Evolutionary conservation across 2,113 vertebrate genomes (phyloP).

Genomic region (Hippolais icterina): DNA sequence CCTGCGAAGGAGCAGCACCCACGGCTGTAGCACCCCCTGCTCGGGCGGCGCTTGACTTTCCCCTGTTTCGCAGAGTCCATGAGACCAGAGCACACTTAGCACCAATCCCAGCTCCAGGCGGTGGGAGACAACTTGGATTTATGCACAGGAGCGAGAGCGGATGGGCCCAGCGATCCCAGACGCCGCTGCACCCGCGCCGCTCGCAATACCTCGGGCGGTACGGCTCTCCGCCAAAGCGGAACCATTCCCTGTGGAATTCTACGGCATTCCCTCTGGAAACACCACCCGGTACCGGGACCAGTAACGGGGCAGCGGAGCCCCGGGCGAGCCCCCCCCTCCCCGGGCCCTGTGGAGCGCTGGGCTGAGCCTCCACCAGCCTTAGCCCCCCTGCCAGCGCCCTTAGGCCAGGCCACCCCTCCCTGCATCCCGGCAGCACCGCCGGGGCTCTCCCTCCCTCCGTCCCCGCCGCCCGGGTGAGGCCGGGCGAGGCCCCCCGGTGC

Average conservation of each 20-base stretch:
- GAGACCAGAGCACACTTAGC: accelerated
- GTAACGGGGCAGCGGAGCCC: neutral
- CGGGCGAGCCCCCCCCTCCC: neutral
- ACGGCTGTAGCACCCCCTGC: accelerated
- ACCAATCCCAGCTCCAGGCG: neutral
- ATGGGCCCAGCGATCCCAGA: neutral
- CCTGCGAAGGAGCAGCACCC: neutral
- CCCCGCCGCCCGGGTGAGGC: neutral
- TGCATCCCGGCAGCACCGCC: neutral
- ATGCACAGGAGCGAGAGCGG: accelerated
- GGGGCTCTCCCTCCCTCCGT: neutral
- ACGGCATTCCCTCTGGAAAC: neutral
- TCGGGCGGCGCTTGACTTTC: accelerated
- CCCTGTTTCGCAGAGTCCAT: accelerated
- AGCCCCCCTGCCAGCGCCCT: neutral
- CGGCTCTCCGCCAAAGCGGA: neutral
- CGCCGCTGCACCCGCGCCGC: neutral
- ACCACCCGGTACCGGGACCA: neutral
- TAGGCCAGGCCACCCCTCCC: neutral
- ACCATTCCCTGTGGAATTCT: accelerated
- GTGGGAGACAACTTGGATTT: accelerated
- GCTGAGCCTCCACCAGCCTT: neutral
- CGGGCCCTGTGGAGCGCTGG: neutral
- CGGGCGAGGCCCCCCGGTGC: neutral
- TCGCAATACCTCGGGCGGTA: neutral